A percentile compares a stretch with the other conserved stretches of the same genome.
phyloP scores from a whole-genome alignment of 2,113 vertebrate genomes.

The Scophthalmus maximus region DNA sequence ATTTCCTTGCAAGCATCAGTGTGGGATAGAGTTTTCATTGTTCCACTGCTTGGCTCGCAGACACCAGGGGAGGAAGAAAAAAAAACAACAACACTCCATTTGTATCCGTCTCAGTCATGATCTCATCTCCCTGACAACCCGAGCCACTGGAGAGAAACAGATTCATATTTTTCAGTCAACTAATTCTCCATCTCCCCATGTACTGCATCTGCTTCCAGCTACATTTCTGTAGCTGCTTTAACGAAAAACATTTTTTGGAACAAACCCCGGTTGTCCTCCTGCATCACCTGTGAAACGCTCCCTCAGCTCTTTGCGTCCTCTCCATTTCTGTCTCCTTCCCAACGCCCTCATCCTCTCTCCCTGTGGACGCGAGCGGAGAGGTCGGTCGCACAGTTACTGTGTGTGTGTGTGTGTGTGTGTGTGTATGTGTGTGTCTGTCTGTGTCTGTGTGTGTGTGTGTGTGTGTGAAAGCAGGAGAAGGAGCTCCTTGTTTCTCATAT shows the following conservation, averaged over 20 bases:
- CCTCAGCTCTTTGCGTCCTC: not conserved
- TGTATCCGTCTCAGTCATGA: not conserved
- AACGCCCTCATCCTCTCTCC: no score
- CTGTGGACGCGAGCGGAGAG: not conserved
- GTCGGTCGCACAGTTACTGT: not conserved
- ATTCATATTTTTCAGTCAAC: slow-evolving; percentile 20
- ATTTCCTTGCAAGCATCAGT: not conserved
- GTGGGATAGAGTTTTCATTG: not conserved
- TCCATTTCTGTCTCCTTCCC: not conserved
- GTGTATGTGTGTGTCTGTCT: not conserved
- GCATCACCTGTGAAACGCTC: not conserved
- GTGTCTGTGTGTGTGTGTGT: no score
- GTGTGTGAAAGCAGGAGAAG: no score
- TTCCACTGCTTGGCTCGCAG: not conserved
- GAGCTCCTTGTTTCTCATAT: slow-evolving; percentile 14
- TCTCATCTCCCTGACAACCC: slow-evolving; percentile 22
- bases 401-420: not conserved
- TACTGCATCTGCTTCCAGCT: not conserved
- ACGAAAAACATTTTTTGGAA: not conserved
- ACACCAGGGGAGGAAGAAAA: not conserved
- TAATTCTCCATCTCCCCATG: not conserved
- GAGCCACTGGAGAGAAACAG: not conserved
- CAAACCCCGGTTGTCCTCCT: not conserved
- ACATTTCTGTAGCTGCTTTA: not conserved
- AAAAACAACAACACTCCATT: not conserved